Percentiles rank a stretch among this genome's conserved stretches.
Conservation (phyloP, 2,113 vertebrate species). For the Myotis yumanensis region DNA sequence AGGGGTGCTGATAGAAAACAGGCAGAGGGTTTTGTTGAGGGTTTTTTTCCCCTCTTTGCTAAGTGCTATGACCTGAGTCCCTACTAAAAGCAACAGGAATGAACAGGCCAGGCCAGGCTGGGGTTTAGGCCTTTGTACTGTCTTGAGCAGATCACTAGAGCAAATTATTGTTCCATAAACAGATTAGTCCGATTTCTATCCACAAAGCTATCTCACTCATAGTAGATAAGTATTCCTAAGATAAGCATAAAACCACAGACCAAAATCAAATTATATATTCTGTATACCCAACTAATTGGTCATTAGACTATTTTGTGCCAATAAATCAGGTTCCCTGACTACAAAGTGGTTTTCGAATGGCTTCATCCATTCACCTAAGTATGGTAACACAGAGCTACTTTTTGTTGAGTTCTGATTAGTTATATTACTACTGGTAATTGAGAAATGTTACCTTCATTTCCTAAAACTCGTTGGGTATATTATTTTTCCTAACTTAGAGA, state of each 20-base stretch:
- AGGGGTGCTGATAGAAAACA: background rate
- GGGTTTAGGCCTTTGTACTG: background rate
- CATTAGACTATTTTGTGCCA: constrained; percentile 62
- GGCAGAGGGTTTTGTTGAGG: background rate
- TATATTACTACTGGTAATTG: constrained; percentile 21
- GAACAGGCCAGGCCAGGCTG: background rate
- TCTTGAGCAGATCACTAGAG: constrained; percentile 57
- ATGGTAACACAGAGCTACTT: background rate
- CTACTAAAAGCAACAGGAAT: constrained; percentile 43
- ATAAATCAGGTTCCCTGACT: constrained; percentile 63
- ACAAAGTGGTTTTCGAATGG: constrained; percentile 36
- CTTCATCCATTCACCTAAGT: constrained; percentile 28
- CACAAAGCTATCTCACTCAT: constrained; percentile 61
- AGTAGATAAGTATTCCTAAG: constrained; percentile 65
- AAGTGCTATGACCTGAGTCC: background rate
- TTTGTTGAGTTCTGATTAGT: constrained; percentile 23
- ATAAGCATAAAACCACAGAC: constrained; percentile 66
- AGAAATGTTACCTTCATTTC: constrained; percentile 55
- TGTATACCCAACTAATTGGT: constrained; percentile 64
- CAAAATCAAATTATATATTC: constrained; percentile 70
- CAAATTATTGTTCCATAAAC: constrained; percentile 68
- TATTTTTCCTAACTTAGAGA: constrained; percentile 53
- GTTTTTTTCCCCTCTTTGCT: background rate
- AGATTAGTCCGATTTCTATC: constrained; percentile 65
- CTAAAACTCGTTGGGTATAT: constrained; percentile 18